A percentile compares a stretch with the other conserved stretches of the same genome.
These are phyloP conservation scores for Aptenodytes patagonicus DNA, from an alignment of 2,113 vertebrate genomes.

Conservation along the genomic window DNA sequence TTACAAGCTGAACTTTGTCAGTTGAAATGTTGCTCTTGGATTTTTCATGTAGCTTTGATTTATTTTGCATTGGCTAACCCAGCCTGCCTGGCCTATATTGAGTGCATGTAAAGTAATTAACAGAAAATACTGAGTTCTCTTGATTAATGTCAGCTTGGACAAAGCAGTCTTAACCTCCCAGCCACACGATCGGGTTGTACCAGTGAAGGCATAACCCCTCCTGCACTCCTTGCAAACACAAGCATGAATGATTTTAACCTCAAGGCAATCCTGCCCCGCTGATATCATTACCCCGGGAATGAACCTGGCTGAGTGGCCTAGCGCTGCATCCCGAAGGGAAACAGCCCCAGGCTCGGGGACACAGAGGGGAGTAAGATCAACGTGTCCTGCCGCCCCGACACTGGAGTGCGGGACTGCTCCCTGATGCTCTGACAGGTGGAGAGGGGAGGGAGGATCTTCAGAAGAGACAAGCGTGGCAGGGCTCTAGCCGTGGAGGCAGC, in stretches of 20 bases:
- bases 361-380: not conserved
- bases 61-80: slow-evolving; percentile 42
- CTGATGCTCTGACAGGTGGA: not conserved
- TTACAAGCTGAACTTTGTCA: slow-evolving; percentile 12
- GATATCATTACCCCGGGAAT: not conserved
- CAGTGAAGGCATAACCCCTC: not conserved
- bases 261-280: not conserved
- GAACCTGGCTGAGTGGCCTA: not conserved
- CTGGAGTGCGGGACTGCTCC: accelerated
- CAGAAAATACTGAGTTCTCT: slow-evolving; percentile 14
- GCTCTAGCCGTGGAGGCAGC: not conserved
- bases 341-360: not conserved
- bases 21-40: slow-evolving; percentile 20
- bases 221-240: not conserved
- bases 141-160: slow-evolving; percentile 47
- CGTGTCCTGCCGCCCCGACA: accelerated
- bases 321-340: not conserved
- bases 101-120: slow-evolving; percentile 10
- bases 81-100: not conserved
- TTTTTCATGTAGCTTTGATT: slow-evolving; percentile 58
- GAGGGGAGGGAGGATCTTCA: not conserved
- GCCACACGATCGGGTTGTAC: not conserved
- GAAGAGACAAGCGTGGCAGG: not conserved
- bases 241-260: slow-evolving; percentile 11
- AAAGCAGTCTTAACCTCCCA: not conserved